phyloP scores from a whole-genome alignment of 2,113 vertebrate genomes.

The Nannobrachium achirus region DNA sequence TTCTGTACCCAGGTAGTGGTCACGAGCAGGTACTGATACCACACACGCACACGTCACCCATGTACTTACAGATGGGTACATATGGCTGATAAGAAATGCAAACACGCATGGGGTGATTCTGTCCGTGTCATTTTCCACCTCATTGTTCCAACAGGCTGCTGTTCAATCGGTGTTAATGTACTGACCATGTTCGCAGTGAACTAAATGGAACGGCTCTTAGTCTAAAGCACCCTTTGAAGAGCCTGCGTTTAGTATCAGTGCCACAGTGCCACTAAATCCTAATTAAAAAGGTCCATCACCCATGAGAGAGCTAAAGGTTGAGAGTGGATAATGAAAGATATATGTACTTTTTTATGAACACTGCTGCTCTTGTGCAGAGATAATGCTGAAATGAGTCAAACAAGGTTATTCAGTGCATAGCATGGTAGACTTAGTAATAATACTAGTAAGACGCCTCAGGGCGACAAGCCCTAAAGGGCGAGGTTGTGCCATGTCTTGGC shows the following conservation, averaged over 20 bases:
- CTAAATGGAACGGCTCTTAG: slow-evolving; percentile 16
- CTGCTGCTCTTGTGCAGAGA: neutral
- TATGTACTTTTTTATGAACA: neutral
- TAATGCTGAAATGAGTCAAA: neutral
- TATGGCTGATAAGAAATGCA: slow-evolving; percentile 28
- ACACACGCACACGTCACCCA: slow-evolving; percentile 21
- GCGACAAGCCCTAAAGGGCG: too few species aligned
- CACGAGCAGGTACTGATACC: slow-evolving; percentile 3
- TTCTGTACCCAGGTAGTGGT: slow-evolving; percentile 1
- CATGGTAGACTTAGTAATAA: neutral
- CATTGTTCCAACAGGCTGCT: neutral
- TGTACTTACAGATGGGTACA: slow-evolving; percentile 1
- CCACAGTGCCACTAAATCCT: slow-evolving; percentile 7
- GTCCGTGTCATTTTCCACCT: slow-evolving; percentile 3
- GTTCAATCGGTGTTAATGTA: slow-evolving; percentile 31
- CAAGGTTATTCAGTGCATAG: neutral
- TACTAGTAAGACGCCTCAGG: too few species aligned
- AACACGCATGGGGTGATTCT: neutral
- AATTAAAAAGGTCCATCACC: slow-evolving; percentile 44
- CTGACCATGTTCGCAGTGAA: slow-evolving; percentile 32
- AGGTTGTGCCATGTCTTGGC: too few species aligned
- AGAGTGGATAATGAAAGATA: neutral
- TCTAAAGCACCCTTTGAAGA: slow-evolving; percentile 48
- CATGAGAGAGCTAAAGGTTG: neutral
- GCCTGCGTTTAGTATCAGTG: slow-evolving; percentile 20